Evolutionary conservation across 2,888 invertebrate species (phyloP).

Genomic region (Rosalia funebris): DNA sequence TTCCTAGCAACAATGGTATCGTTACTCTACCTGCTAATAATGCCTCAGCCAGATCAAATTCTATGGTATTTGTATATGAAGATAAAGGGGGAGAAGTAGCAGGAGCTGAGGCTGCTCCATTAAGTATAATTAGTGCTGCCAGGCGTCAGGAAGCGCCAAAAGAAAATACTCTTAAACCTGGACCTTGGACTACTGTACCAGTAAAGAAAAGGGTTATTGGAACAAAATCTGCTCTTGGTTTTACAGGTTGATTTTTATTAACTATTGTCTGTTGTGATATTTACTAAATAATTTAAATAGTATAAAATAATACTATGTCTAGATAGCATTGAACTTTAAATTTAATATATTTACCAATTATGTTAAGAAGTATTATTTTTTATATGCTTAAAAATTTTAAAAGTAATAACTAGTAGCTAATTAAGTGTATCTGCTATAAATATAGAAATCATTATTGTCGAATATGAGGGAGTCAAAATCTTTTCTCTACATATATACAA

Average conservation of each 20-base stretch:
- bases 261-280: too few species aligned
- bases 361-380: too few species aligned
- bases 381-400: too few species aligned
- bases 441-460: too few species aligned
- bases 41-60: constrained; percentile 57
- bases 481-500: too few species aligned
- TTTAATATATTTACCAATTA: too few species aligned
- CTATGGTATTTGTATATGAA: constrained; percentile 51
- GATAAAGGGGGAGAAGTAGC: constrained; percentile 55
- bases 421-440: too few species aligned
- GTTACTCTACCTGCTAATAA: constrained; percentile 43
- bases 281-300: too few species aligned
- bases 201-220: constrained; percentile 58
- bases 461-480: too few species aligned
- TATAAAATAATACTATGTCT: too few species aligned
- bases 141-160: constrained; percentile 68
- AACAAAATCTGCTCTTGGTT: constrained; percentile 56
- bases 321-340: too few species aligned
- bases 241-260: constrained; percentile 62
- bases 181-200: constrained; percentile 72
- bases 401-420: too few species aligned
- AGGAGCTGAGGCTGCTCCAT: constrained; percentile 57
- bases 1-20: constrained; percentile 42
- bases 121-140: constrained; percentile 69
- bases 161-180: constrained; percentile 78